Base-by-base conservation (phyloP, 2,797 vertebrate genomes). In the Echeneis naucrates region DNA sequence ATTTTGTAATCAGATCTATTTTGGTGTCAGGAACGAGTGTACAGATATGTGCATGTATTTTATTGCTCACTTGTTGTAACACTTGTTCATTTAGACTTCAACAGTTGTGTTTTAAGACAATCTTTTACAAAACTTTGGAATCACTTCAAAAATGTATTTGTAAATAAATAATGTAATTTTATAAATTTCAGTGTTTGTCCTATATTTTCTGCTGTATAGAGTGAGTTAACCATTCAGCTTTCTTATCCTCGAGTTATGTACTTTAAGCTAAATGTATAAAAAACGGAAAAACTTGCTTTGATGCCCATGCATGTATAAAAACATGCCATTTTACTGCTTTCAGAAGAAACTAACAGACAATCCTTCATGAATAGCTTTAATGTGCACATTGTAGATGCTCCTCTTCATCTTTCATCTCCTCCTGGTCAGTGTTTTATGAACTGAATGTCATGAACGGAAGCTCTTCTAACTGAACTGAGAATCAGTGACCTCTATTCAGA, bases 1-100 rank as follows among this genome's bases (percentile, higher is more conserved):
- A 92, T 94, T 94, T 95, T 94, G 40, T 92, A 92, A 87, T 88
- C 78, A 88, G 82, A 92, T 93, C 85, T 95, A 94, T 95, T 95
- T 95, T 94, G 90, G 81, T 88, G 92, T 92, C 63, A 68, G 77
- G 62, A 85, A 78, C 73, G 57, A 76, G 42, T 75, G 71, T 77
- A 70, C 77, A 79, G 68, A 88, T 71, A 69, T 78, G 78, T 87
- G 86, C 90, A 90, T 90, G 89, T 82, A 83, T 88, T 83, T 87
- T 87, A 81, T 3, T 76, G 45, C 85, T 81, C 64, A 72, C 57
- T 54, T n/a, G n/a, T 58, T 64, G 72, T 88, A 78, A 69, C 66
- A 75, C 44, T 37, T 45, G 80, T 82, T 70, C 77, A 65, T 65
- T 78, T 74, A 58, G 66, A 72, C 61, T 17, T 81, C 50, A 24